Evolutionary conservation across 1,140 invertebrate species (phyloP), one percentile per base, ranked within the genome.

Genomic region (Phthorimaea operculella): DNA sequence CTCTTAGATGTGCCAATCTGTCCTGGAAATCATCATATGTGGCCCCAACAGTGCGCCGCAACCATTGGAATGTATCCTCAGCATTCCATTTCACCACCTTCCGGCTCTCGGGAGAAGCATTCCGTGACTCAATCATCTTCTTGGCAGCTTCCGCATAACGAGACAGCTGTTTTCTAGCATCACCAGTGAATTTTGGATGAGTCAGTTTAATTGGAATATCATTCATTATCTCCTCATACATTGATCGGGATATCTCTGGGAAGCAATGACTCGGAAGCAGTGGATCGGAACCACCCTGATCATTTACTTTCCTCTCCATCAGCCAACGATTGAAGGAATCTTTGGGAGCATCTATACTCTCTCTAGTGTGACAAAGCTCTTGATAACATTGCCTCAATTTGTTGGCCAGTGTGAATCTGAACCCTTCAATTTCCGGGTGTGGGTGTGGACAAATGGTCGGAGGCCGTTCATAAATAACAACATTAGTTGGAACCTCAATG

Each of bases 11-110:
- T 33, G 89, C 87, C 48, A 92, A 74, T 72, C 92, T 87, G 68
- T 94, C 94, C 83, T 96, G 94, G 82, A 96, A 96, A 87, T 98
- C 96, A 82, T 98, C 96, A 86, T 97, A 98, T 1, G 95, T 96
- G 17, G 96, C 96, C 49, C 96, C 96, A n/a, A 96, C 92, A 11
- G 96, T 98, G 74, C 93, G 90, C 73, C 96, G 89, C 21, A 99
- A 78, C 97, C 97, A 99, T 62, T 94, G 93, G 83, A 99, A 98
- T 1, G 96, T 98, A 68, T 98, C 97, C 75, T 98, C 97, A 0
- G 96, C 96, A 87, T 98, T 98, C 97, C 97, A 99, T 81, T 98
- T 98, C 0, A 99, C 96, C 6, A 98, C 93, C 86, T 98, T 99
- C 58, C 97, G 88, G 72, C 96, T 97, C 74, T 98, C 96, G 0